Evolutionary conservation across 2,797 vertebrate species (phyloP), one percentile per base, ranked within the genome.

Genomic region (Pseudocheirus occidentalis): DNA sequence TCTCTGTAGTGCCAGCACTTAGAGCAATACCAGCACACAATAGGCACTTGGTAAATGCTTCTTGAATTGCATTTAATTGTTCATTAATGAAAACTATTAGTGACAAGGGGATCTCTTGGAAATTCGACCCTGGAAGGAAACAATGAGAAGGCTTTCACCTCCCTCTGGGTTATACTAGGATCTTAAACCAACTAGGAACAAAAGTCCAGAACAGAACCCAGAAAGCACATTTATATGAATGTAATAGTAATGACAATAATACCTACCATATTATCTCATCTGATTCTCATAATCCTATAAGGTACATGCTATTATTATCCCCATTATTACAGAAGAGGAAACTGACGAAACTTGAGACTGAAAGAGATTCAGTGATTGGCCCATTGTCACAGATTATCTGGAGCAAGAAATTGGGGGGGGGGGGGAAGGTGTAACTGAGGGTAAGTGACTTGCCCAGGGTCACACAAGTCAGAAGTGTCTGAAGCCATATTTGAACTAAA

Each of bases 101-200:
- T 28, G 50, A 56, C 40, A 54, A 3, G 40, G 27, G 3, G n/a
- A 40, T 3, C 16, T n/a, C 29, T 28, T 52, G 11, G n/a, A n/a
- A 10, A 16, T 7, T 62, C 18, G 52, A 29, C 46, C 29, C 91
- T 59, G 28, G 34, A 92, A 62, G 58, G 5, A 40, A 12, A 16
- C 24, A 50, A n/a, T 18, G 29, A 66, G 50, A 91, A 6, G 18
- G 54, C 21, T 62, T 56, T 28, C 46, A 11, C 81, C 66, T 55
- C 81, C 58, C 10, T 46, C 66, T 28, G 0, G 4, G 16, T 9
- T 46, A 90, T 50, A 52, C 12, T 62, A 54, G 27, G 18, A 14
- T 52, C 81, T 95, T 56, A 34, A 34, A n/a, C 89, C 50, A 93
- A 90, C 91, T 91, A 66, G 57, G 81, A 90, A 95, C 66, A 34